A percentile compares a stretch with the other conserved stretches of the same genome.
Evolutionary conservation across 1,140 invertebrate genomes (phyloP).

Genomic region (Potamilus streckersoni): DNA sequence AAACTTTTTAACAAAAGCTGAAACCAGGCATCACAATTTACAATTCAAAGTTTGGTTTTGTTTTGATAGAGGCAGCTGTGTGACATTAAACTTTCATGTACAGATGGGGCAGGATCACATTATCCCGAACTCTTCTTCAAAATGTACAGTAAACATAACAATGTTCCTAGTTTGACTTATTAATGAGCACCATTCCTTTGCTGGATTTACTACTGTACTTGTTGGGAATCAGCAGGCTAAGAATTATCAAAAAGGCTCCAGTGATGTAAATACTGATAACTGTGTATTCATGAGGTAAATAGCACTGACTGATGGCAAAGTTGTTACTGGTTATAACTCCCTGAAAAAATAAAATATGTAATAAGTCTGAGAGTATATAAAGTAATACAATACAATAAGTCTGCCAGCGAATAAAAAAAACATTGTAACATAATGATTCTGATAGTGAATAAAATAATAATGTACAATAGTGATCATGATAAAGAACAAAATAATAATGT

Average conservation of each 20-base stretch:
- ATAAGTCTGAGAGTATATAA: not conserved
- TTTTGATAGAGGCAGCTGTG: too few relatives aligned
- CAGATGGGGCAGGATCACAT: too few relatives aligned
- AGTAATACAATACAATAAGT: not conserved
- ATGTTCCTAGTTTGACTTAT: too few relatives aligned
- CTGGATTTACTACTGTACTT: too few relatives aligned
- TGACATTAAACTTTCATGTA: too few relatives aligned
- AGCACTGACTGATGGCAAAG: constrained; percentile 78
- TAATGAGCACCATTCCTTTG: too few relatives aligned
- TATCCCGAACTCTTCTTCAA: too few relatives aligned
- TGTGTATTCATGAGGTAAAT: constrained; percentile 79
- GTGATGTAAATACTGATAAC: constrained; percentile 68
- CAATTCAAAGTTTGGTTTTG: too few relatives aligned
- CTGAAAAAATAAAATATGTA: constrained; percentile 68
- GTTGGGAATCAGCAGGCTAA: constrained; percentile 29
- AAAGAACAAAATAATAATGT: too few relatives aligned
- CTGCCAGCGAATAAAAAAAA: not conserved
- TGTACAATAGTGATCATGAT: not conserved
- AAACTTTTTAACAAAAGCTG: too few relatives aligned
- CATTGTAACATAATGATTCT: not conserved
- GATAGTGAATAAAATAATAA: not conserved
- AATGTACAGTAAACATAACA: too few relatives aligned
- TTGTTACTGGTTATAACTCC: constrained; percentile 77
- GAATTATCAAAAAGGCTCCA: constrained; percentile 36
- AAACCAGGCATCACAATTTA: too few relatives aligned